A percentile compares a stretch with the other conserved stretches of the same genome.
These are phyloP conservation scores for Squalus acanthias DNA, from an alignment of 2,797 vertebrate genomes.

Conservation along the genomic window DNA sequence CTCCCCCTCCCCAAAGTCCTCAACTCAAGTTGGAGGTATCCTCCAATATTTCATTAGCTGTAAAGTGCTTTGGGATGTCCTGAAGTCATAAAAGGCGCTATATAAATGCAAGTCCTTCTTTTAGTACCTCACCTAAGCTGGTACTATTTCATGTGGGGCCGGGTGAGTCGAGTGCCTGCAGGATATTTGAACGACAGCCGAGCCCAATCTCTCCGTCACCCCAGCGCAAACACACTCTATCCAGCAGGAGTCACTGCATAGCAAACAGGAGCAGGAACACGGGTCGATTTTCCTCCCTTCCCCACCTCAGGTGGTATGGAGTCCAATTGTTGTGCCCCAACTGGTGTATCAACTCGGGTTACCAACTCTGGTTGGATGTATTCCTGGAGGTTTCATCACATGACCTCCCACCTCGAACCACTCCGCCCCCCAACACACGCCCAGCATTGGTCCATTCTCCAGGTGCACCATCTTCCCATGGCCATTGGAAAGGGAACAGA, in stretches of 20 bases:
- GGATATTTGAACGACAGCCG: background rate
- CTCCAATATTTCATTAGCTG: background rate
- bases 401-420: background rate
- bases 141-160: background rate
- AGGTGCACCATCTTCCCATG: background rate
- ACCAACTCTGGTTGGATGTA: background rate
- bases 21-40: background rate
- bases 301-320: background rate
- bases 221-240: background rate
- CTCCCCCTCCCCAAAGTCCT: background rate
- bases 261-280: background rate
- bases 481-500: background rate
- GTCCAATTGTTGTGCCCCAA: background rate
- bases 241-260: background rate
- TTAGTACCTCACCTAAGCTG: background rate
- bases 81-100: background rate
- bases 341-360: background rate
- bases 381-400: background rate
- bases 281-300: background rate
- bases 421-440: background rate
- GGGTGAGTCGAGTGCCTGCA: too few relatives aligned
- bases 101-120: background rate
- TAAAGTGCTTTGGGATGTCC: background rate
- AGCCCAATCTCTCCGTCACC: background rate
- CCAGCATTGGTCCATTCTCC: background rate